phyloP scores from a whole-genome alignment of 2,113 vertebrate species.

The Naja naja region DNA sequence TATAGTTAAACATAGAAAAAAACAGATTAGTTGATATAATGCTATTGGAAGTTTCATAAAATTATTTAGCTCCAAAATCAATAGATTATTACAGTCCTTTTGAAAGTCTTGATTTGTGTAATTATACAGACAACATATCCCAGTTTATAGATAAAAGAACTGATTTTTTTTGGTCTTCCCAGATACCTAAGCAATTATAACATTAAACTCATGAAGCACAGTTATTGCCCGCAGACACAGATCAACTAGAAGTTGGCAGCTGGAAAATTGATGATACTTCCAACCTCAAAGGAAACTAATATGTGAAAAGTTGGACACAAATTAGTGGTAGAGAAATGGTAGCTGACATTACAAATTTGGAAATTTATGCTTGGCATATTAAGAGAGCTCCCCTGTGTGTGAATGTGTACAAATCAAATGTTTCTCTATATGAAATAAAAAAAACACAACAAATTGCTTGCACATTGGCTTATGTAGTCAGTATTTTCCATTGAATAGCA shows the following conservation, averaged over 20 bases:
- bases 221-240: accelerated
- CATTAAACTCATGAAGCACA: constrained; percentile 25
- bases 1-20: not conserved
- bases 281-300: constrained; percentile 5
- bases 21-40: not conserved
- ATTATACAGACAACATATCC: constrained; percentile 47
- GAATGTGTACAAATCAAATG: constrained; percentile 43
- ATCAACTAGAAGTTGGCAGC: constrained; percentile 14
- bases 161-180: constrained; percentile 53
- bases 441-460: not conserved
- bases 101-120: not conserved
- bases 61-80: not conserved
- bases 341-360: constrained; percentile 41
- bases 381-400: constrained; percentile 18
- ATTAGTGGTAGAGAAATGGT: constrained; percentile 1
- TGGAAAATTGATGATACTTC: not conserved
- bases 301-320: constrained; percentile 35
- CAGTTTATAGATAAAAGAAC: constrained; percentile 26
- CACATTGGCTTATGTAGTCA: not conserved
- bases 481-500: not conserved
- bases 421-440: constrained; percentile 42
- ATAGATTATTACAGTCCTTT: constrained; percentile 28
- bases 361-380: constrained; percentile 40
- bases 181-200: constrained; percentile 33
- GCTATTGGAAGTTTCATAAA: constrained; percentile 1